Conservation (phyloP, 2,113 vertebrate species). For the Sardina pilchardus region DNA sequence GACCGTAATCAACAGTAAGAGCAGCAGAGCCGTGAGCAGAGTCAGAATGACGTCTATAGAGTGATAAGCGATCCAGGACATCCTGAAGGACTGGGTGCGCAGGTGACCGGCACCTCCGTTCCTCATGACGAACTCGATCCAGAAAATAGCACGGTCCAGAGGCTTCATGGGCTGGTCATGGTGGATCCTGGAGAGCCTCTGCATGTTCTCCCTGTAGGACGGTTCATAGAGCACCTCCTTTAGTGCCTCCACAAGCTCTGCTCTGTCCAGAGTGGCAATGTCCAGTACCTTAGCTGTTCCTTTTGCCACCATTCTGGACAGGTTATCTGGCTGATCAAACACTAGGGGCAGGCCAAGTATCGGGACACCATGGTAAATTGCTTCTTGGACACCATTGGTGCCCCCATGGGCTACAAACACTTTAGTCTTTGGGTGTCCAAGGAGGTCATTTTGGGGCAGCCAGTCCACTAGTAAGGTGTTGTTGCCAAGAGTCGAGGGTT, state of each 20-base stretch:
- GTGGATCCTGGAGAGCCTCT: slow-evolving; percentile 80
- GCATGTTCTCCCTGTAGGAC: slow-evolving; percentile 82
- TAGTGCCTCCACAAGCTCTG: slow-evolving; percentile 54
- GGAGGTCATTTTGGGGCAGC: slow-evolving; percentile 66
- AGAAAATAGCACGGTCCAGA: slow-evolving; percentile 81
- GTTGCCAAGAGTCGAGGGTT: slow-evolving; percentile 56
- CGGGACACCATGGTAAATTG: slow-evolving; percentile 63
- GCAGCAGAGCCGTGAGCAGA: slow-evolving; percentile 40
- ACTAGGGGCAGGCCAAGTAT: slow-evolving; percentile 62
- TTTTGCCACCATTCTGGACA: slow-evolving; percentile 54
- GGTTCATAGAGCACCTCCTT: slow-evolving; percentile 50
- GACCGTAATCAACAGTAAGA: slow-evolving; percentile 39
- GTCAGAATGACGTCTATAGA: slow-evolving; percentile 78
- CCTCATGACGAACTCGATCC: slow-evolving; percentile 87
- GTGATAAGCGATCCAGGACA: slow-evolving; percentile 87
- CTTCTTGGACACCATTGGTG: slow-evolving; percentile 62
- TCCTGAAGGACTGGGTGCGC: slow-evolving; percentile 72
- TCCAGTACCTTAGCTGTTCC: slow-evolving; percentile 59
- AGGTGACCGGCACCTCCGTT: slow-evolving; percentile 84
- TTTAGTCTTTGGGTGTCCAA: slow-evolving; percentile 64
- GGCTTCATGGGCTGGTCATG: slow-evolving; percentile 84
- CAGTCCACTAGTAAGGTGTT: slow-evolving; percentile 64
- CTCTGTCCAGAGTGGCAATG: slow-evolving; percentile 47
- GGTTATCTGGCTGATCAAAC: slow-evolving; percentile 64
- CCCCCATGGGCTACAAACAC: slow-evolving; percentile 64